Base-by-base conservation (phyloP, 53 echinoderm and acorn worm genomes). In the Patiria pectinifera region DNA sequence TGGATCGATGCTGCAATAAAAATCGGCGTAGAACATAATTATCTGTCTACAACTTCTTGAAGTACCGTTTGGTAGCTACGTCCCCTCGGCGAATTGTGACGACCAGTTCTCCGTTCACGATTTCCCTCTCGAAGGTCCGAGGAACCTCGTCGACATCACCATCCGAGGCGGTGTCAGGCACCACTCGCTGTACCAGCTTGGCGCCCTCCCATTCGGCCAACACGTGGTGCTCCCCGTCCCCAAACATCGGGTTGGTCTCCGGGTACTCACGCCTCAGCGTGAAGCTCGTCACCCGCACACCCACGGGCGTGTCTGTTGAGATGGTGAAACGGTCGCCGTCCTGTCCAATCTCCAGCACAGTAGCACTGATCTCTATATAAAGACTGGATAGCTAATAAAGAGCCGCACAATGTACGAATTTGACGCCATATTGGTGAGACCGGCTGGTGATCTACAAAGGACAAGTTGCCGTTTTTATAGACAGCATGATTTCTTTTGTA, bases 71-170 rank as follows among this genome's bases (percentile, higher is more conserved):
- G 35, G 35, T 35, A 0, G 35, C 35, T 35, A 35, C 35, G 35
- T 35, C 35, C 35, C 35, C 35, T 35, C 35, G 35, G 53, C 89
- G 86, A 75, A 97, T 85, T 48, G 95, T 96, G 69, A 95, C 92
- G 21, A 96, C 95, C 86, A 97, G 69, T 62, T 97, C 93, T 11
- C 89, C 94, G 24, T 92, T 93, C 16, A 94, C 94, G 79, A 97
- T 86, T 72, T 94, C 93, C 60, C 97, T 86, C 35, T 35, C 35
- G 35, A 35, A 35, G 35, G 35, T 35, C 35, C 35, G 35, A 35
- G 35, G 35, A 35, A 35, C 35, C 35, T 35, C 35, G 35, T 35
- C 71, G 4, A 80, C 92, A 70, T 80, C 77, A 78, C 92, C 94
- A 12, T 85, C 93, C 7, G 83, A 87, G 45, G 86, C 85, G 35